Base-by-base conservation (phyloP, 2,888 invertebrate genomes). In the Drosophila falleni region DNA sequence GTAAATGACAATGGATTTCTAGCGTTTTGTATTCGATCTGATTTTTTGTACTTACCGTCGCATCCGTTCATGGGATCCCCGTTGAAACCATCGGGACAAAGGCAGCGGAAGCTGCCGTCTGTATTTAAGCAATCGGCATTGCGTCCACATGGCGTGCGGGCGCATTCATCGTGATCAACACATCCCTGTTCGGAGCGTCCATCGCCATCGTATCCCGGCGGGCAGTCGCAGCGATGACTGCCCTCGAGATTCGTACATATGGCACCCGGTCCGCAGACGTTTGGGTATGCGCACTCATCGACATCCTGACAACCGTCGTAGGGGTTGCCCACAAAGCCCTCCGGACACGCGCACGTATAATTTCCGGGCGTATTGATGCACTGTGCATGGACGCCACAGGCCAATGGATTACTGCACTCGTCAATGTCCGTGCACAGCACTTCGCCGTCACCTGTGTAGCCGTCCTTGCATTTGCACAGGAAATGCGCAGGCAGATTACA, bases 401-500 rank as follows among this genome's bases (percentile, higher is more conserved):
- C 95, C 85, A 95, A 95, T 53, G 96, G 96, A 91, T 95, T 94
- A 89, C 94, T 93, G 93, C 98, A 98, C 94, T 98, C 98, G 92
- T 98, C 95, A 80, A 98, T 95, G 94, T 98, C 98, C 95, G 95
- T 94, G 93, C 98, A 98, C 91, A 95, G 95, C 85, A 95, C 95
- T 94, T 98, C 97, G 42, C 98, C 98, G 88, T 98, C 97, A 71
- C 98, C 98, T 93, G 96, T 96, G 90, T 95, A 98, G 64, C 98
- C 98, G 69, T 97, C 95, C 89, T 96, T 95, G 93, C 98, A 98
- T 94, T 97, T 98, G 94, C 98, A 98, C 84, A 97, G 95, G 93
- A 97, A 98, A 94, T 97, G 97, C 82, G 98, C 97, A 51, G 98
- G 98, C 87, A 98, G 94, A 94, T 98, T 98, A 92, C 98, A 98